Percentiles rank a stretch among this genome's conserved stretches.
Evolutionary conservation across 2,888 invertebrate genomes (phyloP).

Genomic region (Tubiluchus corallicola): DNA sequence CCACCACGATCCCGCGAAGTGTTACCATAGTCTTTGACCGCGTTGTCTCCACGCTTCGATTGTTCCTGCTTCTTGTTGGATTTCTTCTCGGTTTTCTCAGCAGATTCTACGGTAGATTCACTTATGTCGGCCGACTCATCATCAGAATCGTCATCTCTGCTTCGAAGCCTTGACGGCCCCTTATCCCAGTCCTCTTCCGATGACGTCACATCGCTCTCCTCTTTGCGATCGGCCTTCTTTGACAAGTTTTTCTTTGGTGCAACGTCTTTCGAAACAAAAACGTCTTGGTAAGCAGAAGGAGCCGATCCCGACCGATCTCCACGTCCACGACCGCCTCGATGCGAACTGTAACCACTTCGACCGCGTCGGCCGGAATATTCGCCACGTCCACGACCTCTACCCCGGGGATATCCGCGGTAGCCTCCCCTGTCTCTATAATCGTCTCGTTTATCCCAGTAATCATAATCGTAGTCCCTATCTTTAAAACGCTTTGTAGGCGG

Average conservation of each 20-base stretch:
- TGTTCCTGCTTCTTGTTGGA: conserved; percentile 14
- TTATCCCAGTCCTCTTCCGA: conserved; percentile 13
- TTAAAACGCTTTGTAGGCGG: conserved; percentile 1
- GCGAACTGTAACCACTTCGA: conserved; percentile 17
- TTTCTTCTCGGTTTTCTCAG: conserved; percentile 12
- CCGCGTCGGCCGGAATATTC: conserved; percentile 18
- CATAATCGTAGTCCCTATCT: not conserved
- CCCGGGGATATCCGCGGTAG: conserved; percentile 6
- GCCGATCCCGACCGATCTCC: conserved; percentile 14
- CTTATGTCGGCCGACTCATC: conserved; percentile 24
- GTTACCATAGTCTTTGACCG: not conserved
- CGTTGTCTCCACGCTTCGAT: conserved; percentile 5
- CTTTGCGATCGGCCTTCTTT: conserved; percentile 12
- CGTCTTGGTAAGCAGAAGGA: too few species aligned
- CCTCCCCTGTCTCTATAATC: conserved; percentile 5
- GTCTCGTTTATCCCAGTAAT: conserved; percentile 7
- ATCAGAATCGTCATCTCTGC: conserved; percentile 17
- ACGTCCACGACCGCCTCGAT: conserved; percentile 13
- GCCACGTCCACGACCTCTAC: conserved; percentile 11
- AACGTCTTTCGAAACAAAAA: too few species aligned
- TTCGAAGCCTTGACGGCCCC: conserved; percentile 14
- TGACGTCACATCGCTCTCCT: conserved; percentile 15
- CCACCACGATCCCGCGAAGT: not conserved
- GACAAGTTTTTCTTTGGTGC: too few species aligned
- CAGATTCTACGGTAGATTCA: conserved; percentile 16